Evolutionary conservation across 2,797 vertebrate genomes (phyloP).

Genomic region (Poeciliopsis presidionis): DNA sequence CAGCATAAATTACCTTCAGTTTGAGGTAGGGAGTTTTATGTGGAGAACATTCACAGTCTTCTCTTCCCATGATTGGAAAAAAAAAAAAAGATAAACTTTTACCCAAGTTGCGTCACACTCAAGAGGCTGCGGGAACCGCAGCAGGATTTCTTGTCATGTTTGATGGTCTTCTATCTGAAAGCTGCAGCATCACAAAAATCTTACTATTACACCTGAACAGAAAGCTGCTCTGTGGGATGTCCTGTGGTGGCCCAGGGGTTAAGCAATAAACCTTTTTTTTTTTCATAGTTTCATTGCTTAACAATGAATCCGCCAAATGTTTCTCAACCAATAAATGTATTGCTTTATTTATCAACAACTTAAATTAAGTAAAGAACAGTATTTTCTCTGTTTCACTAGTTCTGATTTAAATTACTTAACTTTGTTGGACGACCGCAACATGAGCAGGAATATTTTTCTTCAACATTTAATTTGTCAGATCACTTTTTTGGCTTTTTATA

Average conservation of each 20-base stretch:
- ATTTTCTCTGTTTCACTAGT: background rate
- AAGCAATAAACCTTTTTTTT: no score
- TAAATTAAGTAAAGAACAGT: no score
- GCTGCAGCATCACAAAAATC: background rate
- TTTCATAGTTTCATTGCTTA: no score
- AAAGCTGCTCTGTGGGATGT: background rate
- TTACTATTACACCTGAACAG: background rate
- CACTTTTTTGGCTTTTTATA: background rate
- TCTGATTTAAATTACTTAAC: background rate
- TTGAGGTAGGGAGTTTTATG: conserved; percentile 76
- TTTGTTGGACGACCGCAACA: background rate
- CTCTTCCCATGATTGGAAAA: conserved; percentile 67
- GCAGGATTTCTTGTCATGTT: background rate
- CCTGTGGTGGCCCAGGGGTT: no score
- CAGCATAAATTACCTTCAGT: conserved; percentile 76
- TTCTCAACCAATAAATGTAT: background rate
- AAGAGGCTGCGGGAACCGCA: conserved; percentile 6
- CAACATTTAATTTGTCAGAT: background rate
- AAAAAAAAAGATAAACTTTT: conserved; percentile 19
- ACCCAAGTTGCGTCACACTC: conserved; percentile 61
- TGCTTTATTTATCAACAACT: background rate
- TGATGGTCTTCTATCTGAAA: background rate
- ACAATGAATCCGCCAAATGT: background rate
- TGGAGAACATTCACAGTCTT: conserved; percentile 62
- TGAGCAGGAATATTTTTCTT: background rate